Evolutionary conservation across 2,113 vertebrate species (phyloP), one percentile per base, ranked within the genome.

Genomic region (Rhynchopsitta pachyrhyncha): DNA sequence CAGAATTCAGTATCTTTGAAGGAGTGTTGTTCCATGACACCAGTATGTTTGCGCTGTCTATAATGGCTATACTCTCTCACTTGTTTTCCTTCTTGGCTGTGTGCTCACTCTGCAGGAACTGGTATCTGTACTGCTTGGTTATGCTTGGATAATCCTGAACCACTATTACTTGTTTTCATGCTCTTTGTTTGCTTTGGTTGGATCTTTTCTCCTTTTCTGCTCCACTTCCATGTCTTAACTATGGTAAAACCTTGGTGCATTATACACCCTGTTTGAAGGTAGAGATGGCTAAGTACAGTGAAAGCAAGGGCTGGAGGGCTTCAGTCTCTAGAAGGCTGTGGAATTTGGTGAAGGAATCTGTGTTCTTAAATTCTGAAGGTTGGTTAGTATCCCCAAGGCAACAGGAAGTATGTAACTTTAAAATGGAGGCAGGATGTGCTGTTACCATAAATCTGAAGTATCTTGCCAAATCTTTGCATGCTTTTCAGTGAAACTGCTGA

Each of bases 51-150:
- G 23, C 46, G 53, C 47, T 92, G 55, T 84, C 59, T 92, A 41
- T 27, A 91, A 81, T 0, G 2, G 50, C 63, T 79, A 2, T 71
- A 29, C 66, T 69, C 35, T 91, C 27, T 59, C 0, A 0, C 46
- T 88, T 63, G 68, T 91, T 96, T 86, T 83, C 75, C 71, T 96
- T 91, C 82, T 46, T 39, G 82, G 91, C 91, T 86, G 1, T 47
- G 50, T 69, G 63, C 55, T 77, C 73, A 63, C n/a, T 69, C 53
- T 90, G 83, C 67, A 70, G 86, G 68, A 87, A 13, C 39, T 59
- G 10, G 0, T 42, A 9, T 19, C 86, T 96, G 64, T 82, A 81
- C 66, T 87, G 81, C 86, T 46, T 77, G 75, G n/a, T 29, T 37
- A 23, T 67, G 31, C 62, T 23, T 67, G 63, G 68, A 31, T 82